phyloP scores from a whole-genome alignment of 2,888 invertebrate genomes.

The Torymus auratus region DNA sequence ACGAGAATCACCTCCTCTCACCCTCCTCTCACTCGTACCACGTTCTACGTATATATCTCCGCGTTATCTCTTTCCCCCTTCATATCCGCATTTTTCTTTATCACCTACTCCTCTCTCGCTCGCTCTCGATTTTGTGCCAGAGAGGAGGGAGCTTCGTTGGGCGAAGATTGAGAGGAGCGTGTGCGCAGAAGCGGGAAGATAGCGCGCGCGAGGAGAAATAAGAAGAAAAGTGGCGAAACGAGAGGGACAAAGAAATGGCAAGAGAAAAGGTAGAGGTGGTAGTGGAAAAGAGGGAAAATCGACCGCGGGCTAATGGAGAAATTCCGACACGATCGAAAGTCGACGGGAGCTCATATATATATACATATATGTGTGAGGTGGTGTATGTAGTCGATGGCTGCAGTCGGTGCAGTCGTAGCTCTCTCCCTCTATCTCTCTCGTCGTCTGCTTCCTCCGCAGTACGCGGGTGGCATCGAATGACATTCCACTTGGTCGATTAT shows the following conservation, averaged over 20 bases:
- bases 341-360: conserved; percentile 30
- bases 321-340: conserved; percentile 64
- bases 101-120: conserved; percentile 3
- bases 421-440: conserved; percentile 17
- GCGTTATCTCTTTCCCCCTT: conserved; percentile 25
- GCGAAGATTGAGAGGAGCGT: neutral
- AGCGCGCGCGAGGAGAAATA: neutral
- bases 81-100: conserved; percentile 39
- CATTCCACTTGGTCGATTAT: conserved; percentile 58
- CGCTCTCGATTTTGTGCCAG: conserved; percentile 9
- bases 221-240: neutral
- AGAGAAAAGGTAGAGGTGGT: neutral
- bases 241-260: neutral
- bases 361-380: neutral
- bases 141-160: neutral
- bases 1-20: conserved; percentile 19
- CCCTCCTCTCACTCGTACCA: neutral
- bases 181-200: neutral
- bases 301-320: conserved; percentile 53
- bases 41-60: conserved; percentile 2
- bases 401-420: too few relatives aligned
- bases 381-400: too few relatives aligned
- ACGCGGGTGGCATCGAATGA: conserved; percentile 58
- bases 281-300: conserved; percentile 9
- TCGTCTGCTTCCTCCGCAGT: conserved; percentile 5